Evolutionary conservation across 2,888 invertebrate species (phyloP), one percentile per base, ranked within the genome.

Genomic region (Heliconius aoede): DNA sequence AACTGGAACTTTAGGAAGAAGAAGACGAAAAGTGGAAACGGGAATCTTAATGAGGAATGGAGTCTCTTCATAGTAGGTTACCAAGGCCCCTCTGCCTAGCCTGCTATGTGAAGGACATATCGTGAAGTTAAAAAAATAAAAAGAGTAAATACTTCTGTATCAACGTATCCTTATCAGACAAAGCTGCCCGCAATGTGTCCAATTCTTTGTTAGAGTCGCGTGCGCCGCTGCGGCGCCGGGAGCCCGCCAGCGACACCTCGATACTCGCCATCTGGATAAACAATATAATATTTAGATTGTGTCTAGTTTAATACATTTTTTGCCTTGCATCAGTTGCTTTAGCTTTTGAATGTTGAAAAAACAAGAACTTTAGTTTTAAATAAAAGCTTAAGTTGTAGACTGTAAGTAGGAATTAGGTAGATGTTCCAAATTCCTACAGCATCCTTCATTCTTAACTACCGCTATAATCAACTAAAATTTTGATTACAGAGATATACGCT

Each of bases 161-260:
- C 75, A 97, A 96, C 71, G 97, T 96, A 87, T 98, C 98, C 85
- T 97, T 97, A 89, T 98, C 98, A 64, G 96, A 95, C 58, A 98
- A 76, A 96, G 95, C 80, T 97, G 93, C 82, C 95, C 96, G 88
- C 97, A 97, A 79, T 96, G 90, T 89, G 96, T 97, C 82, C 94
- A 86, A 91, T 91, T 84, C 86, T 90, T 87, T 85, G 84, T 89
- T 65, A 86, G 92, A 76, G 95, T 91, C 83, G n/a, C 85, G 89
- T 75, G 84, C 90, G 86, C 88, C 90, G 83, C 91, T 89, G 82
- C 93, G 90, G 26, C 92, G 85, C 80, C 93, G 86, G 28, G 88
- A 80, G 4, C 90, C 90, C 21, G 87, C 92, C 84, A 97, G 91
- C 1, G 97, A 97, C 73, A 97, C 97, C 89, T 97, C 97, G 84